A percentile compares a stretch with the other conserved stretches of the same genome.
phyloP scores from a whole-genome alignment of 1,140 invertebrate genomes.

The Delia radicum region DNA sequence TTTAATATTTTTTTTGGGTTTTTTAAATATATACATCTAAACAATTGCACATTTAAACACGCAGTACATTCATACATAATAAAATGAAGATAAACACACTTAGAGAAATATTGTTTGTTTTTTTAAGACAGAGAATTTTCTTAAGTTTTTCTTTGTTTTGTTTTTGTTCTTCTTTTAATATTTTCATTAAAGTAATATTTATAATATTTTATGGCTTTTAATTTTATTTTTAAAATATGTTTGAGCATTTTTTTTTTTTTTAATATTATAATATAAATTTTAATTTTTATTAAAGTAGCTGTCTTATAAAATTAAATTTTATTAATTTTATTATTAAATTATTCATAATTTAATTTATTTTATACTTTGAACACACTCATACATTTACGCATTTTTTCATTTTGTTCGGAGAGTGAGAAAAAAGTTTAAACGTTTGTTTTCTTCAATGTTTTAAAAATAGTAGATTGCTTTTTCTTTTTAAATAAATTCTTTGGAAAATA shows the following conservation, averaged over 20 bases:
- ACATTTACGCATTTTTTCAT: slow-evolving; percentile 14
- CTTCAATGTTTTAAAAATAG: neutral
- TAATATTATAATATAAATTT: slow-evolving; percentile 27
- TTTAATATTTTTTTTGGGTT: neutral
- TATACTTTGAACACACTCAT: slow-evolving; percentile 17
- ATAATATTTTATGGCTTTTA: slow-evolving; percentile 21
- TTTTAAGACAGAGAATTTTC: too few relatives aligned
- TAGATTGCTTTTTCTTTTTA: slow-evolving; percentile 17
- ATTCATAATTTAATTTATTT: neutral
- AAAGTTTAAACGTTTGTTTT: neutral
- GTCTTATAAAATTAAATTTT: slow-evolving; percentile 4
- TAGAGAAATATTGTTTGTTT: slow-evolving; percentile 12
- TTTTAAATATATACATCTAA: slow-evolving; percentile 12
- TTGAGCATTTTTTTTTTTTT: slow-evolving; percentile 33
- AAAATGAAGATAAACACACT: slow-evolving; percentile 17
- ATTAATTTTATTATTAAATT: neutral
- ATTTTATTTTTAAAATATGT: slow-evolving; percentile 33
- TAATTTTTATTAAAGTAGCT: slow-evolving; percentile 27
- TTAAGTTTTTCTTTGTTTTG: slow-evolving; percentile 4
- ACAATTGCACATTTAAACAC: slow-evolving; percentile 19
- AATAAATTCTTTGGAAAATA: slow-evolving; percentile 27
- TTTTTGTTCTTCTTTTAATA: neutral
- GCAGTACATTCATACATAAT: slow-evolving; percentile 16
- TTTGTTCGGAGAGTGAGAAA: neutral
- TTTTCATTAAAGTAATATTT: slow-evolving; percentile 11